These are phyloP conservation scores for Tetanocera ferruginea DNA, from an alignment of 2,888 invertebrate genomes.

Conservation along the genomic window DNA sequence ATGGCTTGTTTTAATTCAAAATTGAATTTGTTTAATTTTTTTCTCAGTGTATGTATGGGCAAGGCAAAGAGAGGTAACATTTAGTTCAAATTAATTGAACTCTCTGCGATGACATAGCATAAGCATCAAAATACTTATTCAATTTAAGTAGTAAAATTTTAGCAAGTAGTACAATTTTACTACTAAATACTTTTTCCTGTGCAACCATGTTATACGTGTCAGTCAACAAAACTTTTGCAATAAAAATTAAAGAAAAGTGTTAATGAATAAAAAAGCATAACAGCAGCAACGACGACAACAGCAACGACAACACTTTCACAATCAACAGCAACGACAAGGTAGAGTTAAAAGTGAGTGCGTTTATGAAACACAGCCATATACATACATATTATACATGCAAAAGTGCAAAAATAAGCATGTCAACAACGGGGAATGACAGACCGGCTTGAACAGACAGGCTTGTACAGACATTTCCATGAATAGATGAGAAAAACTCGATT, in stretches of 20 bases:
- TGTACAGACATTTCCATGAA: background rate
- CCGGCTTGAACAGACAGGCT: background rate
- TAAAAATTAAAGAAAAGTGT: conserved; percentile 4
- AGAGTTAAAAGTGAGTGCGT: conserved; percentile 52
- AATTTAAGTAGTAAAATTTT: no score
- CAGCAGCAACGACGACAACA: conserved; percentile 17
- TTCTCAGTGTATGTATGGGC: no score
- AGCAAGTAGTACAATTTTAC: no score
- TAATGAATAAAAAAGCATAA: conserved; percentile 28
- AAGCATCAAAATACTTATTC: no score
- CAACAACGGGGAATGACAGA: background rate
- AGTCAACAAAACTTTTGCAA: background rate
- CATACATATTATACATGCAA: background rate
- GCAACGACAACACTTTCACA: conserved; percentile 19
- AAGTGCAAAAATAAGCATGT: conserved; percentile 14
- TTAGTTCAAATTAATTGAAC: no score
- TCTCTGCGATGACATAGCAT: no score
- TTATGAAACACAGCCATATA: conserved; percentile 29
- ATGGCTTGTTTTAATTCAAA: no score
- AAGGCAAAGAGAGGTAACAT: no score
- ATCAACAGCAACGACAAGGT: conserved; percentile 21
- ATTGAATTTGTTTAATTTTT: no score
- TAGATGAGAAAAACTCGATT: no score
- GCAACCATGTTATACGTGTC: no score
- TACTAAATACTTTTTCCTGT: no score